phyloP scores from a whole-genome alignment of 2,113 vertebrate species.

The Montifringilla adamsi region DNA sequence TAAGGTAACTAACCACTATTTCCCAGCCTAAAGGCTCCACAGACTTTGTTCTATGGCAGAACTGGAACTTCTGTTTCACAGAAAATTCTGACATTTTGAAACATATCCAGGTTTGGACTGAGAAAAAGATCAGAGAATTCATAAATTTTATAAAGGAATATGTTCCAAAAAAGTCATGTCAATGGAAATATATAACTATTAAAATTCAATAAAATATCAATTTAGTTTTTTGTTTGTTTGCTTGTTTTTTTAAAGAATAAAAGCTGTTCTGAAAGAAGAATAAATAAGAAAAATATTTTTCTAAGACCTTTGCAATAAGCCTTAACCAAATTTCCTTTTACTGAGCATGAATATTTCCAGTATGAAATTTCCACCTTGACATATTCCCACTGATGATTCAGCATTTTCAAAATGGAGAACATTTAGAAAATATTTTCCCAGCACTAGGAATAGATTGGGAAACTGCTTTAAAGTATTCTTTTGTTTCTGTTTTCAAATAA shows the following conservation, averaged over 20 bases:
- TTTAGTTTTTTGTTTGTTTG: not conserved
- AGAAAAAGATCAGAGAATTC: not conserved
- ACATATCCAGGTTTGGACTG: not conserved
- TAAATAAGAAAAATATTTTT: not conserved
- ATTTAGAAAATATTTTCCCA: not conserved
- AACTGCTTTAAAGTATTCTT: not conserved
- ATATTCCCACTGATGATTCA: not conserved
- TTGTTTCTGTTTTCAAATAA: not conserved
- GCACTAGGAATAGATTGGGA: not conserved
- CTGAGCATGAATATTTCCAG: not conserved
- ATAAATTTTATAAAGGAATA: not conserved
- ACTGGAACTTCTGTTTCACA: not conserved
- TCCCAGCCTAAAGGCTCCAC: not conserved
- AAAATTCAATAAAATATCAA: not conserved
- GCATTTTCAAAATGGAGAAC: not conserved
- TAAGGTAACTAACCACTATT: not conserved
- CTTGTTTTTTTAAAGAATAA: not conserved
- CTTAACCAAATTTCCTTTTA: not conserved
- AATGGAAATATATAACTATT: not conserved
- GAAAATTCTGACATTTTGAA: not conserved
- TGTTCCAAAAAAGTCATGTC: not conserved
- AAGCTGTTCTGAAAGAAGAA: not conserved
- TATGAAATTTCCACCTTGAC: not conserved
- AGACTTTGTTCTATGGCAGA: not conserved
- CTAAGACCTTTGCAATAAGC: not conserved